Conservation (phyloP, 2,888 invertebrate genomes). For the Heteromyza rotundicornis region DNA sequence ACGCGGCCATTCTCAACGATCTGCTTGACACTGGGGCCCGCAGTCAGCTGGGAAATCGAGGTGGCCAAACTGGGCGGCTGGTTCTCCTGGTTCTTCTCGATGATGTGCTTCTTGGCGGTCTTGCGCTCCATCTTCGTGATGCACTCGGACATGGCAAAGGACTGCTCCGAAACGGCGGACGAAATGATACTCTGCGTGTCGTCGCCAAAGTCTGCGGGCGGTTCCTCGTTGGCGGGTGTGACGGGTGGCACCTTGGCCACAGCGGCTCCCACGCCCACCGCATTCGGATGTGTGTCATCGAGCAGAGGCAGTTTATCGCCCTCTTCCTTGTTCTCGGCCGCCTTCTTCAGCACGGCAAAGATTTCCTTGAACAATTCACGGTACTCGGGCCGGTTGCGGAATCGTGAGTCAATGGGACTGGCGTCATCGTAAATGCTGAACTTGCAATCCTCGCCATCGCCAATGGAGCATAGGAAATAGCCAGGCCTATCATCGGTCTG, state of each 20-base stretch:
- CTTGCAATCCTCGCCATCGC: conserved; percentile 84
- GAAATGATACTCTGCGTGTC: conserved; percentile 79
- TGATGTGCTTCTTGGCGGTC: conserved; percentile 58
- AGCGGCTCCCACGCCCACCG: conserved; percentile 8
- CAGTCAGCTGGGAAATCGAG: conserved; percentile 36
- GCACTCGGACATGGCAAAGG: conserved; percentile 73
- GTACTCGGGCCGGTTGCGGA: conserved; percentile 83
- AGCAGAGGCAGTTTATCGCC: conserved; percentile 76
- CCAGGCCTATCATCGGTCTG: conserved; percentile 82
- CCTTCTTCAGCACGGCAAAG: conserved; percentile 81
- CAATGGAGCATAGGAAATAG: conserved; percentile 83
- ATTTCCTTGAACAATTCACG: conserved; percentile 83
- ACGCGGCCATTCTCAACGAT: conserved; percentile 63
- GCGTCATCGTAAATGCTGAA: conserved; percentile 85
- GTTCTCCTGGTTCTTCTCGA: conserved; percentile 60
- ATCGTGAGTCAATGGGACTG: conserved; percentile 80
- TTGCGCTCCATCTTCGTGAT: conserved; percentile 68
- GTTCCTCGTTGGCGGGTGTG: conserved; percentile 72
- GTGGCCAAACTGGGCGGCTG: conserved; percentile 41
- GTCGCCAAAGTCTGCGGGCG: conserved; percentile 65
- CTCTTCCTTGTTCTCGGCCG: conserved; percentile 82
- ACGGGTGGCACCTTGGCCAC: conserved; percentile 70
- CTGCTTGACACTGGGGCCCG: conserved; percentile 34
- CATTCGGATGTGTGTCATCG: conserved; percentile 67
- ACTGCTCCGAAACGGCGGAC: conserved; percentile 76